phyloP scores from a whole-genome alignment of 2,888 invertebrate genomes.

The Cerceris rybyensis region DNA sequence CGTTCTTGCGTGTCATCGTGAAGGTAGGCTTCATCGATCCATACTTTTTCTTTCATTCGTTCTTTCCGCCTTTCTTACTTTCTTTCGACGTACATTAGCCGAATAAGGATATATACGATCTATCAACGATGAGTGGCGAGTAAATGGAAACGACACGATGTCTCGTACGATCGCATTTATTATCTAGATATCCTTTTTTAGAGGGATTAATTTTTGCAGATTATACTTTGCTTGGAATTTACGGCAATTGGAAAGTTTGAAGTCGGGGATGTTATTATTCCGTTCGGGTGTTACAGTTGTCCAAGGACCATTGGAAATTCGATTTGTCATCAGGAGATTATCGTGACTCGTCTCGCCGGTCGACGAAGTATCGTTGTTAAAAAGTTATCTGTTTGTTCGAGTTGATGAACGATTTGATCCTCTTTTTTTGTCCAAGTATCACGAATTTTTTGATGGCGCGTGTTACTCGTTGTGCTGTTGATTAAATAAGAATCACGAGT shows the following conservation, averaged over 20 bases:
- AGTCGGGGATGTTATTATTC: no score
- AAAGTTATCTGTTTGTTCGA: no score
- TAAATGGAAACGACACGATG: background rate
- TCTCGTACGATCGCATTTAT: background rate
- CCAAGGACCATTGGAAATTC: no score
- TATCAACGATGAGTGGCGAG: conserved; percentile 20
- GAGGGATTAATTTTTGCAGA: no score
- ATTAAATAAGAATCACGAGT: background rate
- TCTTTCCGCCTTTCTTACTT: background rate
- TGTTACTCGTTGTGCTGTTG: background rate
- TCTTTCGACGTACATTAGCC: conserved; percentile 39
- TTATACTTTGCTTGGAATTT: no score
- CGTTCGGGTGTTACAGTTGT: no score
- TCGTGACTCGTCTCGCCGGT: no score
- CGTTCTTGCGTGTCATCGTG: conserved; percentile 37
- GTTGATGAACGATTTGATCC: no score
- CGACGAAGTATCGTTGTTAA: no score
- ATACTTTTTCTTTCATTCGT: background rate
- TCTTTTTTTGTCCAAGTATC: no score
- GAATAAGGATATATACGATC: conserved; percentile 22
- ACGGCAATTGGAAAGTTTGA: no score
- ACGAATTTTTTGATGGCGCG: background rate
- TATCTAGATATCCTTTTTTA: background rate
- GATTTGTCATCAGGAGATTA: no score
- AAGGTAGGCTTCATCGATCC: conserved; percentile 42